Evolutionary conservation across 2,797 vertebrate species (phyloP).

Genomic region (Artibeus jamaicensis): DNA sequence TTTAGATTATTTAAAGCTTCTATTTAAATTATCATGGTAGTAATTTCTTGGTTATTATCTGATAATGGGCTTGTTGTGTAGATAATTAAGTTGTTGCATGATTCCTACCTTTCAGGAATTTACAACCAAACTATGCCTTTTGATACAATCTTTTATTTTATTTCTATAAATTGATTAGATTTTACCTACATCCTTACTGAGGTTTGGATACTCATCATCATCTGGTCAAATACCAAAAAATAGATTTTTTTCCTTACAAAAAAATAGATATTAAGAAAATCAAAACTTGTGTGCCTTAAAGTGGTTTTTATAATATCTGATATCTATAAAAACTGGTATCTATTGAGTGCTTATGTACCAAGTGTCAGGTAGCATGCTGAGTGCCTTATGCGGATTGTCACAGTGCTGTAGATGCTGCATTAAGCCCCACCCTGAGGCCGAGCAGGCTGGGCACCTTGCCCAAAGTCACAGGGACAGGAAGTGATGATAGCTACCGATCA

Average conservation of each 20-base stretch:
- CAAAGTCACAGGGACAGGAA: not conserved
- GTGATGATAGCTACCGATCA: not conserved
- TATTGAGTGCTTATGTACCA: not conserved
- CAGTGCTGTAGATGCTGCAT: not conserved
- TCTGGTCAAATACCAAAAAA: not conserved
- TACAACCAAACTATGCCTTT: not conserved
- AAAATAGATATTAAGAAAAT: not conserved
- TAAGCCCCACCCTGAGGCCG: not conserved
- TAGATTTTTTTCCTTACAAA: constrained; percentile 7
- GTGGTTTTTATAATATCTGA: constrained; percentile 23
- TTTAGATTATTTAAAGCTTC: not conserved
- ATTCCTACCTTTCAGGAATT: constrained; percentile 11
- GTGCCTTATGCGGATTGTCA: not conserved
- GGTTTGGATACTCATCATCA: not conserved
- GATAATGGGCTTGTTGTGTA: not conserved
- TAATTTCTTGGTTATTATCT: constrained; percentile 20
- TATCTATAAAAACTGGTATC: not conserved
- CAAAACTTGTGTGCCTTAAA: constrained; percentile 6
- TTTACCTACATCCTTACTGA: not conserved
- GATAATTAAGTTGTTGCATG: not conserved
- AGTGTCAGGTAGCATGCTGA: not conserved
- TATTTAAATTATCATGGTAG: not conserved
- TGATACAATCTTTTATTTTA: not conserved
- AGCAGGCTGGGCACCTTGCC: not conserved
- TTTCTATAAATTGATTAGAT: not conserved